These are phyloP conservation scores for Crocuta crocuta DNA, from an alignment of 2,113 vertebrate species.

Conservation along the genomic window DNA sequence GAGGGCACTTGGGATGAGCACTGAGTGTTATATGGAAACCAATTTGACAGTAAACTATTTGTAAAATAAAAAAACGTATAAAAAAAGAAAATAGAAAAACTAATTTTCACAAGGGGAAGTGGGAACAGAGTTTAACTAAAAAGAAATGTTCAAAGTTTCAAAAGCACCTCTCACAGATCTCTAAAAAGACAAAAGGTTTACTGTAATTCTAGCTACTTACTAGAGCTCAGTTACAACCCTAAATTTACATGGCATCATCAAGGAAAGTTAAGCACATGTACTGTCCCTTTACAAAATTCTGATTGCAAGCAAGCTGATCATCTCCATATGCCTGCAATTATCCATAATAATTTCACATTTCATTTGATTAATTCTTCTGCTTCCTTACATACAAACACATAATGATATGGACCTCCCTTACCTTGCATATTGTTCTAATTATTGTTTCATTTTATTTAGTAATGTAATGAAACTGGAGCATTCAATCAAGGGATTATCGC, in stretches of 20 bases:
- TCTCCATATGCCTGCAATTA: slow-evolving; percentile 84
- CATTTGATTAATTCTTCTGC: slow-evolving; percentile 81
- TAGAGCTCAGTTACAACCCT: neutral
- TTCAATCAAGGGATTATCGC: slow-evolving; percentile 78
- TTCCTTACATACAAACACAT: slow-evolving; percentile 71
- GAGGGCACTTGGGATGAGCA: too few relatives aligned
- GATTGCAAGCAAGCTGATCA: slow-evolving; percentile 79
- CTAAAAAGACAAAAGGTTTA: neutral
- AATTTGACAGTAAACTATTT: too few relatives aligned
- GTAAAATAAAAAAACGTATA: too few relatives aligned
- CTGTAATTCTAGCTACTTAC: slow-evolving; percentile 10
- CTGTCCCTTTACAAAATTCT: slow-evolving; percentile 69
- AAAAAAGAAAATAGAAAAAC: neutral
- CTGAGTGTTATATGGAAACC: too few relatives aligned
- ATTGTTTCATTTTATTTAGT: slow-evolving; percentile 80
- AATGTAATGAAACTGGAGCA: slow-evolving; percentile 69
- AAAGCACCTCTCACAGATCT: neutral
- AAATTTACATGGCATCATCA: slow-evolving; percentile 54
- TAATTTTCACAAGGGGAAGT: neutral
- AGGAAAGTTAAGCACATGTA: slow-evolving; percentile 68
- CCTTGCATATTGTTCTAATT: slow-evolving; percentile 74
- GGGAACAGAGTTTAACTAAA: slow-evolving; percentile 12
- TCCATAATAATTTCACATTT: slow-evolving; percentile 78
- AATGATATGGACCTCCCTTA: slow-evolving; percentile 71
- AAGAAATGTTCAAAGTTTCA: slow-evolving; percentile 43